Conservation (phyloP, 2,113 vertebrate species). For the Triplophysa dalaica region DNA sequence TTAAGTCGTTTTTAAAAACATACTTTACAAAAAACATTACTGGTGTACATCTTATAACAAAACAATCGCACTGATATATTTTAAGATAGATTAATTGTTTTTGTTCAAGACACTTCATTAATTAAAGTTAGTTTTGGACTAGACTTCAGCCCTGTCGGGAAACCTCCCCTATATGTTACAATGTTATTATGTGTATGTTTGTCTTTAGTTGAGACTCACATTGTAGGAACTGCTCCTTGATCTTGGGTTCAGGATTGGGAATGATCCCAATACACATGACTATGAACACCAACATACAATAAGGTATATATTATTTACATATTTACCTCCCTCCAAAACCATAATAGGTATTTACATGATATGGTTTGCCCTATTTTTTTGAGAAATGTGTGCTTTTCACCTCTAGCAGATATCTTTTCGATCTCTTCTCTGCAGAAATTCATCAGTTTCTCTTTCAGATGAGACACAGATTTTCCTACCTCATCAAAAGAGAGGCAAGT, state of each 20-base stretch:
- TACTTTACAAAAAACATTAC: no score
- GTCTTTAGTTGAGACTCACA: constrained; percentile 39
- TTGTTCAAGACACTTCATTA: background rate
- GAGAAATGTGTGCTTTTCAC: constrained; percentile 13
- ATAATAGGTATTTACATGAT: background rate
- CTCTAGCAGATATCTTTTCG: constrained; percentile 20
- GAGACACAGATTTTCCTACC: constrained; percentile 30
- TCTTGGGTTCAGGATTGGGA: constrained; percentile 36
- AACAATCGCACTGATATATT: background rate
- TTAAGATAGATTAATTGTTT: no score
- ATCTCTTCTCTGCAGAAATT: constrained; percentile 27
- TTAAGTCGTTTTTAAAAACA: no score
- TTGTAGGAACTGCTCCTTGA: constrained; percentile 43
- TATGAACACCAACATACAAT: background rate
- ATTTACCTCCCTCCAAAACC: no score
- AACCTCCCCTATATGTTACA: background rate
- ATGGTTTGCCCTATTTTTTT: no score
- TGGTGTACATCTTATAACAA: no score
- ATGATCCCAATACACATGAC: background rate
- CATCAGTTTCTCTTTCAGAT: constrained; percentile 46
- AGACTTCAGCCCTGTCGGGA: background rate
- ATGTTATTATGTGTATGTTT: background rate
- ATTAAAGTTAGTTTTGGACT: no score
- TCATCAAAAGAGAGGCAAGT: background rate
- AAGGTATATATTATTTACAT: background rate